Base-by-base conservation (phyloP, 2,888 invertebrate species). In the Cheilosia vernalis region DNA sequence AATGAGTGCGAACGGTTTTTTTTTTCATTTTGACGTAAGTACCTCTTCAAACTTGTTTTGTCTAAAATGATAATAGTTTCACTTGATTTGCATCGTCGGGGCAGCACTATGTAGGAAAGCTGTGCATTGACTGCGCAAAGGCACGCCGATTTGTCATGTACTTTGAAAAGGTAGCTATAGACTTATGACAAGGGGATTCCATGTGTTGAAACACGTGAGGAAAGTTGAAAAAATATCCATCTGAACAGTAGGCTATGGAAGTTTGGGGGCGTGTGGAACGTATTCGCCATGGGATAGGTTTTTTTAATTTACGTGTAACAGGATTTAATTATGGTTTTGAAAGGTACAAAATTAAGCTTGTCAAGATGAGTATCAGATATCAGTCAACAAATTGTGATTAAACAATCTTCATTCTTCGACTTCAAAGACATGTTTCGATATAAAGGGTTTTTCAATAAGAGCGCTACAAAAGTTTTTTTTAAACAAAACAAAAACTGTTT, bases 71-170 rank as follows among this genome's bases (percentile, higher is more conserved):
- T 67, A 76, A 76, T 67, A 67, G 67, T 76, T 67, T 76, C 66
- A 67, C 76, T 60, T 60, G 51, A 76, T 76, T 76, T 76, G 76
- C 76, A 76, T 76, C 49, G 40, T 44, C 15, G 10, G 24, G 53
- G 49, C 44, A n/a, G 55, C 55, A 66, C 66, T 24, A 24, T 27
- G 49, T 51, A 24, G 19, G 21, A n/a, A n/a, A 24, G 24, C 24
- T 24, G 53, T 40, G 40, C 24, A 15, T 40, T 40, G 10, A 27
- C 24, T 27, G 37, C 10, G 49, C 37, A 64, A n/a, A 64, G 10
- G 10, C 24, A 37, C 5, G 27, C 51, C 21, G 6, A 17, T 51
- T 66, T 53, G 51, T 24, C 40, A 53, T 40, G 13, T 53, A 40
- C 37, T 51, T 66, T 66, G 37, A 53, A n/a, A 53, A 24, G n/a